A percentile compares a stretch with the other conserved stretches of the same genome.
Evolutionary conservation across 1,140 invertebrate genomes (phyloP).

Genomic region (Drosophila sturtevanti): DNA sequence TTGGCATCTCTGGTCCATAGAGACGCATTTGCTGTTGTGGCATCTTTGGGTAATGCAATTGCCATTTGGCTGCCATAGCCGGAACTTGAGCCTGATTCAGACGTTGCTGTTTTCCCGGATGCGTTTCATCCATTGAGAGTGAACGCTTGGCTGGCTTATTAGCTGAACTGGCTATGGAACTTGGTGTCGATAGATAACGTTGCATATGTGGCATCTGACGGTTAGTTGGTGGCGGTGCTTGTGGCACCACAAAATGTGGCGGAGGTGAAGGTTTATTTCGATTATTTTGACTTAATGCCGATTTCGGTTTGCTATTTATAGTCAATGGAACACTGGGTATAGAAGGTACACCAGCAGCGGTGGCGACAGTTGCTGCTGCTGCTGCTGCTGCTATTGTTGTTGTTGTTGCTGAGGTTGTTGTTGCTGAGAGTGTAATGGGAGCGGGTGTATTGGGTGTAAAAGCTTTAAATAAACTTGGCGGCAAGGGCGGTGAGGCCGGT

Average conservation of each 20-base stretch:
- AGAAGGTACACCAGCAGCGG: background rate
- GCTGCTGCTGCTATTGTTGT: constrained; percentile 4
- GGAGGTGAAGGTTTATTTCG: constrained; percentile 34
- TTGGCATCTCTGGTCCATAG: constrained; percentile 53
- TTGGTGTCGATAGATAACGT: constrained; percentile 69
- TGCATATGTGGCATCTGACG: constrained; percentile 52
- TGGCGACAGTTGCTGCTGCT: background rate
- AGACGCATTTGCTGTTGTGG: constrained; percentile 38
- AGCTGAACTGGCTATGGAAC: constrained; percentile 75
- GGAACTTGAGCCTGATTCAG: constrained; percentile 36
- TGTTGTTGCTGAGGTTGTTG: background rate
- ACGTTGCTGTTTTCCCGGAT: constrained; percentile 58
- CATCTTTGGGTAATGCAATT: constrained; percentile 14
- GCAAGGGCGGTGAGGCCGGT: constrained; percentile 71
- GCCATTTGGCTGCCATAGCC: constrained; percentile 30
- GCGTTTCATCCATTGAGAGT: constrained; percentile 63
- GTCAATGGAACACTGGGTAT: background rate
- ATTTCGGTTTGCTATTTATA: background rate
- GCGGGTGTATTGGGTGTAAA: constrained; percentile 38
- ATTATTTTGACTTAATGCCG: constrained; percentile 40
- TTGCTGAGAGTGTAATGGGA: too few relatives aligned
- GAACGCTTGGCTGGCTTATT: constrained; percentile 75
- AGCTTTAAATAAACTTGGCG: constrained; percentile 78
- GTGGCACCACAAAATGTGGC: constrained; percentile 72
- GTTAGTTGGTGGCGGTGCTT: constrained; percentile 31